A percentile compares a stretch with the other conserved stretches of the same genome.
These are phyloP conservation scores for Capitulum mitella DNA, from an alignment of 2,888 invertebrate species.

Conservation along the genomic window DNA sequence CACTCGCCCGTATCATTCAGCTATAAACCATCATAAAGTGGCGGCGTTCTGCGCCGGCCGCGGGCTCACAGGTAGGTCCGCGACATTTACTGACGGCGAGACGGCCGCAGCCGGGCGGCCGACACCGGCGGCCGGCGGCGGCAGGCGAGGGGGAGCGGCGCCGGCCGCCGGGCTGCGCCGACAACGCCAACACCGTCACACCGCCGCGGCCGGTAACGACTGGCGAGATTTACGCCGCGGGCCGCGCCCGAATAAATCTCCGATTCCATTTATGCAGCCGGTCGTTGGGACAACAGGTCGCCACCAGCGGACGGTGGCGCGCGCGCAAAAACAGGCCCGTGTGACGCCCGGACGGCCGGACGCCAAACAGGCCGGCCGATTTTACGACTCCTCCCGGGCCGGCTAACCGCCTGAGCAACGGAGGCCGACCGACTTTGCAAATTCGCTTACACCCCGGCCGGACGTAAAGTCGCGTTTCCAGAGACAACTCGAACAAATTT, in stretches of 20 bases:
- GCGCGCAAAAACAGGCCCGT: neutral
- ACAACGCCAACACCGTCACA: neutral
- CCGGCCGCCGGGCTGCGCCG: neutral
- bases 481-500: neutral
- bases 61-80: neutral
- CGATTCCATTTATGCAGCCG: neutral
- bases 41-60: neutral
- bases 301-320: neutral
- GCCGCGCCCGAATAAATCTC: neutral
- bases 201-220: neutral
- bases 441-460: neutral
- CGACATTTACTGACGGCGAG: neutral
- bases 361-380: neutral
- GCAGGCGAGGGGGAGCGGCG: too few relatives aligned
- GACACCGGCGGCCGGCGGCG: neutral
- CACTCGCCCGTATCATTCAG: neutral
- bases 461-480: too few relatives aligned
- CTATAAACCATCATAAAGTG: slow-evolving; percentile 7
- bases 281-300: neutral
- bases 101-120: neutral
- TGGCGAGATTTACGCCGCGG: neutral
- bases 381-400: neutral
- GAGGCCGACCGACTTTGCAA: neutral
- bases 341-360: neutral
- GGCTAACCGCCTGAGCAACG: neutral